These are phyloP conservation scores for Stenodera caucasica DNA, from an alignment of 2,888 invertebrate species.

Conservation along the genomic window DNA sequence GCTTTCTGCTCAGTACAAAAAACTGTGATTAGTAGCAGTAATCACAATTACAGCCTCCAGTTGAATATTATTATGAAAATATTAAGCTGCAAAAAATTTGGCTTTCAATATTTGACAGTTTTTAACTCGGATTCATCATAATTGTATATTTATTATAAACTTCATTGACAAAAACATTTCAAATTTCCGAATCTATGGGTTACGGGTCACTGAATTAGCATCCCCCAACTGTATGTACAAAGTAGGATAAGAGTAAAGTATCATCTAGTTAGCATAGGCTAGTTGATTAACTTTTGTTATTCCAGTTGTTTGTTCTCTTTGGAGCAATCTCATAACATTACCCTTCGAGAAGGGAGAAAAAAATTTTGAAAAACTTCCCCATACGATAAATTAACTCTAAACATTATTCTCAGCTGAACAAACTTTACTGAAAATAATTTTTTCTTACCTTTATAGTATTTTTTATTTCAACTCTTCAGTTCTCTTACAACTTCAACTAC, in stretches of 20 bases:
- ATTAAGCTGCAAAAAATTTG: no score
- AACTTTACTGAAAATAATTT: not conserved
- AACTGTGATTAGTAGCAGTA: no score
- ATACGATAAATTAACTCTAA: slow-evolving; percentile 7
- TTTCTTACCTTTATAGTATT: not conserved
- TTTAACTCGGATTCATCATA: no score
- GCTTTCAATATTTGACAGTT: no score
- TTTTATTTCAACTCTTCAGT: not conserved
- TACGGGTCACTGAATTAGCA: not conserved
- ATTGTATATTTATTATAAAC: no score
- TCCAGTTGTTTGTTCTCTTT: slow-evolving; percentile 14
- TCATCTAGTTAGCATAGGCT: slow-evolving; percentile 9
- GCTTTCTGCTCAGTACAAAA: no score
- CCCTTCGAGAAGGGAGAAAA: not conserved
- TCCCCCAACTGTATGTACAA: not conserved
- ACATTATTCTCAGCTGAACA: slow-evolving; percentile 12
- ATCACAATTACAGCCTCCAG: no score
- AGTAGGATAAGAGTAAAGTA: not conserved
- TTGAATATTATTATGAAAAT: no score
- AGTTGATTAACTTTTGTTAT: slow-evolving; percentile 11
- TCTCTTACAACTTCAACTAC: no score
- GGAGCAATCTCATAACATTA: slow-evolving; percentile 5
- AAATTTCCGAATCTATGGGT: not conserved
- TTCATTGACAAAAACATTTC: no score
- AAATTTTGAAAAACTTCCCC: slow-evolving; percentile 2